phyloP scores from a whole-genome alignment of 2,797 vertebrate genomes.

The Danio albolineatus region DNA sequence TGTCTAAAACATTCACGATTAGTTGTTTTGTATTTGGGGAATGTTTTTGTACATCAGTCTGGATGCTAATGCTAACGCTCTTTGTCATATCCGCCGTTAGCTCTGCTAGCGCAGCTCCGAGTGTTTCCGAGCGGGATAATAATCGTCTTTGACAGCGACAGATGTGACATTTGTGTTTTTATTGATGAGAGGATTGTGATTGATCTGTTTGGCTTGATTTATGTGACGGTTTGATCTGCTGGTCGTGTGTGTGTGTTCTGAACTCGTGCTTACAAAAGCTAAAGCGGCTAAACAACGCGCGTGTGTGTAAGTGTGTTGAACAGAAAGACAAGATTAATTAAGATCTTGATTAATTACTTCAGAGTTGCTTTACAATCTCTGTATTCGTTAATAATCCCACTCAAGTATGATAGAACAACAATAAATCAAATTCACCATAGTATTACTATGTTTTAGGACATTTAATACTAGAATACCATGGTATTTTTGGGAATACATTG shows the following conservation, averaged over 20 bases:
- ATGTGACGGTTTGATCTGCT: neutral
- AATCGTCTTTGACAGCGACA: neutral
- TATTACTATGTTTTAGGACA: neutral
- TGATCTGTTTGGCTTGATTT: slow-evolving; percentile 3
- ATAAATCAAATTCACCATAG: too few species aligned
- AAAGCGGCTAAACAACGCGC: slow-evolving; percentile 45
- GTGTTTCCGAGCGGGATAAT: neutral
- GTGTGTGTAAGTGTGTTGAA: neutral
- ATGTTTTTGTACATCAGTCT: neutral
- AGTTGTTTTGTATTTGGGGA: neutral
- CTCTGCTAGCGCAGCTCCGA: neutral
- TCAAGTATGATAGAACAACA: too few species aligned
- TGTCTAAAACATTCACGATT: neutral
- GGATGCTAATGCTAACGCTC: slow-evolving; percentile 45
- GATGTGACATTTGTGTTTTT: neutral
- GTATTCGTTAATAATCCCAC: neutral
- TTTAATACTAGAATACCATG: neutral
- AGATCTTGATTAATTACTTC: too few species aligned
- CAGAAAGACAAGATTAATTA: neutral
- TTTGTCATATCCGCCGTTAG: slow-evolving; percentile 43
- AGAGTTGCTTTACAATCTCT: neutral
- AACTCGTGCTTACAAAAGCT: slow-evolving; percentile 32
- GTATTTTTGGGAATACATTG: neutral
- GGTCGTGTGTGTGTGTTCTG: neutral
- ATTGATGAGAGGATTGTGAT: neutral